These are phyloP conservation scores for Chaetura pelagica DNA, from an alignment of 2,113 vertebrate species.

Conservation along the genomic window DNA sequence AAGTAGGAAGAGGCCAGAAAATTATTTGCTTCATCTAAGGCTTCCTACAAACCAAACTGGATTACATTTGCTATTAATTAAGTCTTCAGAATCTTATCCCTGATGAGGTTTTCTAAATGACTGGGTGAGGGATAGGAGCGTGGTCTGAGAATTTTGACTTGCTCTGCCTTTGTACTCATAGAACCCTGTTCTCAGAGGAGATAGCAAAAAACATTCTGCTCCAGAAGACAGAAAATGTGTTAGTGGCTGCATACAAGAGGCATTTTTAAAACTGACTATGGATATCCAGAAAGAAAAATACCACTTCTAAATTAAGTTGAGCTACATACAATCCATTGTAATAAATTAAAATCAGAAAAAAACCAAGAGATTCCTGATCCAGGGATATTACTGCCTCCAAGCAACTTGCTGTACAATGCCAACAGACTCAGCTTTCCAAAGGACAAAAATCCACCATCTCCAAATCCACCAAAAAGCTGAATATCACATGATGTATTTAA, in stretches of 20 bases:
- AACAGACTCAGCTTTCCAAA: background rate
- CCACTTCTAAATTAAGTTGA: background rate
- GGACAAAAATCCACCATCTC: background rate
- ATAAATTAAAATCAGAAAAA: background rate
- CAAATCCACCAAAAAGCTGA: background rate
- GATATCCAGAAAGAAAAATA: background rate
- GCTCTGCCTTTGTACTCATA: background rate
- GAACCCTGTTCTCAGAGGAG: background rate
- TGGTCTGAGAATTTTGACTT: background rate
- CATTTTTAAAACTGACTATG: background rate
- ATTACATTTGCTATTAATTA: background rate
- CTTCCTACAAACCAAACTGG: background rate
- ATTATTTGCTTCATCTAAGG: background rate
- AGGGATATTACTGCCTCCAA: background rate
- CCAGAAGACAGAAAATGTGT: background rate
- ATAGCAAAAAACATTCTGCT: background rate
- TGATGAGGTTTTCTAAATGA: background rate
- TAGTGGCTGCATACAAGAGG: background rate
- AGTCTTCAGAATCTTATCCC: background rate
- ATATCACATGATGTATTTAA: background rate
- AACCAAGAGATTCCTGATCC: background rate
- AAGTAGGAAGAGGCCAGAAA: background rate
- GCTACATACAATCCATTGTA: background rate
- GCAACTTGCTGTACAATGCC: background rate
- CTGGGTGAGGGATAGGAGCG: background rate